Percentiles rank a stretch among this genome's conserved stretches.
phyloP scores from a whole-genome alignment of 1,140 invertebrate genomes.

The Metaphire vulgaris region DNA sequence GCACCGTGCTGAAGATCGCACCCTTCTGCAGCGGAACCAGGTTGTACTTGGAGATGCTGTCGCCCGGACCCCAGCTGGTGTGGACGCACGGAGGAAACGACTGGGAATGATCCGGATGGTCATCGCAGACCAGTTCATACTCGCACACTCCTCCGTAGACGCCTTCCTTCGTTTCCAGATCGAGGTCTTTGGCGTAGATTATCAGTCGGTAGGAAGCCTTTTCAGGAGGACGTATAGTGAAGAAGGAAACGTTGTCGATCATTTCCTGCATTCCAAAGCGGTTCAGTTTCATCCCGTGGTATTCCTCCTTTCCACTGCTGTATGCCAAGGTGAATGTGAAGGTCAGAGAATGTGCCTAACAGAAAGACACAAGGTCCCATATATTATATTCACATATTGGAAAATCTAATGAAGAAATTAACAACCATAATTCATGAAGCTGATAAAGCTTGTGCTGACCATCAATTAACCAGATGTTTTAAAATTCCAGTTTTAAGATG shows the following conservation, averaged over 20 bases:
- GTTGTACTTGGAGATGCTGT: conserved; percentile 36
- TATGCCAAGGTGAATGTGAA: conserved; percentile 49
- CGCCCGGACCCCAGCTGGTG: conserved; percentile 46
- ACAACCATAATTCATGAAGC: too few species aligned
- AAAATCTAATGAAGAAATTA: too few species aligned
- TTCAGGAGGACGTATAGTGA: conserved; percentile 48
- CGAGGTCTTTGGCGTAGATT: conserved; percentile 51
- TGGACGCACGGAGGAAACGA: conserved; percentile 51
- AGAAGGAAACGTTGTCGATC: conserved; percentile 43
- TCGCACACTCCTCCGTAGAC: conserved; percentile 52
- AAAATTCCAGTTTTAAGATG: too few species aligned
- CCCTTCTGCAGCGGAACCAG: conserved; percentile 45
- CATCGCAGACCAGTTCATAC: conserved; percentile 42
- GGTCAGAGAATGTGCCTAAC: conserved; percentile 38
- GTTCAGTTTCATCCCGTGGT: conserved; percentile 44
- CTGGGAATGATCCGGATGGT: conserved; percentile 30
- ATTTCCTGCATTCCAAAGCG: conserved; percentile 50
- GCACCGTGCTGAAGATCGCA: conserved; percentile 39
- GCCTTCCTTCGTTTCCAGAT: conserved; percentile 46
- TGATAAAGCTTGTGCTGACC: too few species aligned
- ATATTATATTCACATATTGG: too few species aligned
- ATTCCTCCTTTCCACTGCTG: conserved; percentile 48
- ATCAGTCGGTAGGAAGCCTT: conserved; percentile 48
- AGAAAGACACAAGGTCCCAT: too few species aligned
- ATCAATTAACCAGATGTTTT: too few species aligned